A percentile compares a stretch with the other conserved stretches of the same genome.
phyloP scores from a whole-genome alignment of 2,797 vertebrate genomes.

The Eulemur mongoz region DNA sequence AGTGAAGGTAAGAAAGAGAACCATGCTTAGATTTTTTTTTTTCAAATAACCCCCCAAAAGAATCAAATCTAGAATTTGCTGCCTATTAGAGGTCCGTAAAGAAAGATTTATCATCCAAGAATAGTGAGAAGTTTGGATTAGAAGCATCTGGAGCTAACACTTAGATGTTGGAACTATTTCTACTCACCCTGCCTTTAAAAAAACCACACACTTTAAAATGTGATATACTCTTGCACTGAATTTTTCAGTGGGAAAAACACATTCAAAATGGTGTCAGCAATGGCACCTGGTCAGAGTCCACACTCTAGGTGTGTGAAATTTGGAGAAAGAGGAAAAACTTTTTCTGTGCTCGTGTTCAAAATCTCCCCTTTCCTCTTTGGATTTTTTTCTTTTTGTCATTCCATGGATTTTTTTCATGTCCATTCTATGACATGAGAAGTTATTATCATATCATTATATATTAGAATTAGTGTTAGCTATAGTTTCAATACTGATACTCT shows the following conservation, averaged over 20 bases:
- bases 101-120: slow-evolving; percentile 12
- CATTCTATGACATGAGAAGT: not conserved
- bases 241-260: slow-evolving; percentile 74
- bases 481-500: not conserved
- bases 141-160: slow-evolving; percentile 35
- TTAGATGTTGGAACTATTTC: not conserved
- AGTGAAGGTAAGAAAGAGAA: not conserved
- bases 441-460: not conserved
- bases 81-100: not conserved
- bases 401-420: not conserved
- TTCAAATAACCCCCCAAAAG: not conserved
- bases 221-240: slow-evolving; percentile 63
- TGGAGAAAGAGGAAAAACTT: slow-evolving; percentile 5
- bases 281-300: not conserved
- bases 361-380: not conserved
- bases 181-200: not conserved
- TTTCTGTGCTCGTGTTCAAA: not conserved
- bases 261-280: slow-evolving; percentile 36
- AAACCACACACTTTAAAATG: slow-evolving; percentile 32
- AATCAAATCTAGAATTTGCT: not conserved
- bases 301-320: not conserved
- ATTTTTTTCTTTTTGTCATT: not conserved
- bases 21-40: not conserved
- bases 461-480: not conserved
- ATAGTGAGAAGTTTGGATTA: not conserved